Evolutionary conservation across 2,113 vertebrate genomes (phyloP).

Genomic region (Limanda limanda): DNA sequence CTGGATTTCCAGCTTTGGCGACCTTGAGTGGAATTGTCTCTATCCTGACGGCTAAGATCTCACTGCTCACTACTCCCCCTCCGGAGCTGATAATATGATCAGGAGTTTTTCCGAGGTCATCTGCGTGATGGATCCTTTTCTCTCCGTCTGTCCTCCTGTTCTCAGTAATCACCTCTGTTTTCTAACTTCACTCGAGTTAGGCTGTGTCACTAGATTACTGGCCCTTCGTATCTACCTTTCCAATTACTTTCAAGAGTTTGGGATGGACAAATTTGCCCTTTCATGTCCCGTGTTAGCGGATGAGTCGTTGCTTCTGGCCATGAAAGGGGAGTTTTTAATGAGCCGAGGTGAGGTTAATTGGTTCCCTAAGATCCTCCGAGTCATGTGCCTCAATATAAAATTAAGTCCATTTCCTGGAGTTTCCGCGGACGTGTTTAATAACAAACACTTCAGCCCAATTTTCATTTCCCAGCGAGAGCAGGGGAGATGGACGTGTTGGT

Average conservation of each 20-base stretch:
- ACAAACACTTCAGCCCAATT: constrained; percentile 83
- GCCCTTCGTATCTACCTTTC: constrained; percentile 83
- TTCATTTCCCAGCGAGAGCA: constrained; percentile 61
- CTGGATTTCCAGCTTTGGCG: constrained; percentile 22
- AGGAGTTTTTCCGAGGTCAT: not conserved
- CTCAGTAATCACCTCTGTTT: constrained; percentile 64
- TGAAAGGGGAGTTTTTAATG: constrained; percentile 86
- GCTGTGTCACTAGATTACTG: constrained; percentile 77
- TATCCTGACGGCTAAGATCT: constrained; percentile 37
- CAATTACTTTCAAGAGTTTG: constrained; percentile 93
- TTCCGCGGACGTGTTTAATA: constrained; percentile 82
- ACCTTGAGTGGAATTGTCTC: constrained; percentile 55
- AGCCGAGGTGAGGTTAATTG: constrained; percentile 86
- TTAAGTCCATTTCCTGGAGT: constrained; percentile 83
- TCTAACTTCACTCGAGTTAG: constrained; percentile 71
- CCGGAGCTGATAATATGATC: constrained; percentile 33
- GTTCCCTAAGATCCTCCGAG: constrained; percentile 81
- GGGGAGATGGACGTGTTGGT: not conserved
- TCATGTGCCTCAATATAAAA: constrained; percentile 84
- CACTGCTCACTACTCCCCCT: constrained; percentile 8
- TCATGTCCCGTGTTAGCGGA: constrained; percentile 83
- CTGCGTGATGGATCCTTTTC: constrained; percentile 22
- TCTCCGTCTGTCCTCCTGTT: constrained; percentile 14
- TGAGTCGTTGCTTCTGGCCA: constrained; percentile 80
- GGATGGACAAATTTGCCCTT: constrained; percentile 84